Evolutionary conservation across 2,888 invertebrate species (phyloP).

Genomic region (Aleiodes alternator): DNA sequence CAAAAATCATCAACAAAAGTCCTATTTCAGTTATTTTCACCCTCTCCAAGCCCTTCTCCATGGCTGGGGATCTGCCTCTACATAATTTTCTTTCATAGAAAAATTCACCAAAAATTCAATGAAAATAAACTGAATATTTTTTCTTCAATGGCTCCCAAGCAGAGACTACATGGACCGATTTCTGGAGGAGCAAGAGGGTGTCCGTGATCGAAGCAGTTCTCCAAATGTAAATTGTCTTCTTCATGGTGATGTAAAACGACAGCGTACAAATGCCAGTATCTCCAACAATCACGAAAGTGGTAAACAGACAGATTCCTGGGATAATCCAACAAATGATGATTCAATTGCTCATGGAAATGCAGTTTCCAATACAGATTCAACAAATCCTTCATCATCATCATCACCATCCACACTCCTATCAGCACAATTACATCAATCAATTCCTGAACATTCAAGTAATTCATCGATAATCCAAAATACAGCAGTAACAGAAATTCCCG

Average conservation of each 20-base stretch:
- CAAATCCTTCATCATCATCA: constrained; percentile 42
- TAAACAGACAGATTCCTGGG: constrained; percentile 69
- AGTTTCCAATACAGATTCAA: constrained; percentile 47
- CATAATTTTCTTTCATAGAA: too few relatives aligned
- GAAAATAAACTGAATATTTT: constrained; percentile 53
- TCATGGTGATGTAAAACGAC: constrained; percentile 71
- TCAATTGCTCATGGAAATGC: constrained; percentile 51
- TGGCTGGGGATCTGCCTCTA: too few relatives aligned
- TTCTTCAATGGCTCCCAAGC: constrained; percentile 62
- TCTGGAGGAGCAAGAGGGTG: constrained; percentile 88
- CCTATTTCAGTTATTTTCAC: too few relatives aligned
- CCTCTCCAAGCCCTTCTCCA: too few relatives aligned
- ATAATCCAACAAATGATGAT: constrained; percentile 59
- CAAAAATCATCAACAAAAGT: too few relatives aligned
- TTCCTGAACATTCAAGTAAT: constrained; percentile 6
- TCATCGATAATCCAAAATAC: constrained; percentile 43
- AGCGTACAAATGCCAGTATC: constrained; percentile 62
- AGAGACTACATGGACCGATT: constrained; percentile 95
- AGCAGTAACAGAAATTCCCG: constrained; percentile 2
- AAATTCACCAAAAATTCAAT: constrained; percentile 5
- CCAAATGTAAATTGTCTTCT: constrained; percentile 79
- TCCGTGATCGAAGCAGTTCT: constrained; percentile 83
- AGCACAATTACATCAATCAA: constrained; percentile 44
- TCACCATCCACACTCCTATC: constrained; percentile 45
- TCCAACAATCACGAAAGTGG: constrained; percentile 65